These are phyloP conservation scores for Anguilla rostrata DNA, from an alignment of 2,113 vertebrate genomes.

Conservation along the genomic window DNA sequence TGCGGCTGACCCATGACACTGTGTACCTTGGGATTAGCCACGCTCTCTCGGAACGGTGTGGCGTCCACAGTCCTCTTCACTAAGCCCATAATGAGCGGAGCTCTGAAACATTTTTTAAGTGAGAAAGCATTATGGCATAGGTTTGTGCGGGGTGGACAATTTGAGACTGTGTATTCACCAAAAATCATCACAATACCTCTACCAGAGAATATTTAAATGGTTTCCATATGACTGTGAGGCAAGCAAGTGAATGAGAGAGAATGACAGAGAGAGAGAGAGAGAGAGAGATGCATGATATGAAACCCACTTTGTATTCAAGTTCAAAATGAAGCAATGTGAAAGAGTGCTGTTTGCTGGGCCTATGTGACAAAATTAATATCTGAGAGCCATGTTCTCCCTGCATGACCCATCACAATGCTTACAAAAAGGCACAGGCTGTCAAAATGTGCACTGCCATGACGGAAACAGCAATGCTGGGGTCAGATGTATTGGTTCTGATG, in stretches of 20 bases:
- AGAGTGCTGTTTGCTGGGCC: neutral
- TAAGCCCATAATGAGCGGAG: slow-evolving; percentile 56
- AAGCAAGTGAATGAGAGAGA: neutral
- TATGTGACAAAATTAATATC: neutral
- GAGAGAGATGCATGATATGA: slow-evolving; percentile 46
- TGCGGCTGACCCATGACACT: slow-evolving; percentile 53
- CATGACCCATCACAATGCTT: neutral
- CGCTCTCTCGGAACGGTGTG: slow-evolving; percentile 35
- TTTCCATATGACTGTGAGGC: slow-evolving; percentile 66
- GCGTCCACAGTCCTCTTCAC: slow-evolving; percentile 40
- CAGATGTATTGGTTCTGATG: too few relatives aligned
- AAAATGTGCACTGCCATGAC: neutral
- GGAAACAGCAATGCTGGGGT: neutral
- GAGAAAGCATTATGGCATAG: slow-evolving; percentile 42
- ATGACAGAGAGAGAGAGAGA: slow-evolving; percentile 5
- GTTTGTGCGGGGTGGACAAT: slow-evolving; percentile 57
- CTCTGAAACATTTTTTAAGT: slow-evolving; percentile 27
- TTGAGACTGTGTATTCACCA: slow-evolving; percentile 53
- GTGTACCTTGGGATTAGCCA: slow-evolving; percentile 58
- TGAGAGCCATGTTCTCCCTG: neutral
- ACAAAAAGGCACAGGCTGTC: neutral
- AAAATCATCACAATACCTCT: slow-evolving; percentile 52
- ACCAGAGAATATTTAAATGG: slow-evolving; percentile 55
- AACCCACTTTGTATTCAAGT: neutral
- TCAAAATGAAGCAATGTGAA: neutral